phyloP scores from a whole-genome alignment of 2,113 vertebrate genomes.

The Dicrurus megarhynchus region DNA sequence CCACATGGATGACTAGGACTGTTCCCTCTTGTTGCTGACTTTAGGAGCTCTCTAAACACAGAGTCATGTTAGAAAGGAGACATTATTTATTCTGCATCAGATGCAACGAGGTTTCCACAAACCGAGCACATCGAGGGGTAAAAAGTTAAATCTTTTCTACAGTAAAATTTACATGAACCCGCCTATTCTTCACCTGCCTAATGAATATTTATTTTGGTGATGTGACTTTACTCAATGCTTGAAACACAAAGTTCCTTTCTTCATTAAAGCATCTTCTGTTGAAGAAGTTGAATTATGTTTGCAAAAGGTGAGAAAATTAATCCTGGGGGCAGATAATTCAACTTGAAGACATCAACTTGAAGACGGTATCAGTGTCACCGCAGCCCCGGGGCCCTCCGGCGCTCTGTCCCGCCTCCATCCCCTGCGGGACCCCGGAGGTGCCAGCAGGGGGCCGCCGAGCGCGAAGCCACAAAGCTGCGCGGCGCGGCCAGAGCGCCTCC shows the following conservation, averaged over 20 bases:
- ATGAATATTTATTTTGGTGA: background rate
- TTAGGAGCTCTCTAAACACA: background rate
- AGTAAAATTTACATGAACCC: background rate
- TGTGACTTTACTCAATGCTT: background rate
- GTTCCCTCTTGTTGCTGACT: background rate
- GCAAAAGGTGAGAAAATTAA: background rate
- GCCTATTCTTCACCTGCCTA: background rate
- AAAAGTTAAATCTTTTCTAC: background rate
- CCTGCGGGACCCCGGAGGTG: fast-evolving
- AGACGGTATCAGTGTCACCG: fast-evolving
- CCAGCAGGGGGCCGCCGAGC: background rate
- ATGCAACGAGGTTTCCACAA: background rate
- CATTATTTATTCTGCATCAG: background rate
- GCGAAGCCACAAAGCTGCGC: background rate
- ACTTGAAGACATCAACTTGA: background rate
- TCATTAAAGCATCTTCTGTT: background rate
- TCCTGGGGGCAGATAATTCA: background rate
- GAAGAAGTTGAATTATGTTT: background rate
- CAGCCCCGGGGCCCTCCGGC: fast-evolving
- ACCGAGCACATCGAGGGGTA: background rate
- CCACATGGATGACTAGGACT: background rate
- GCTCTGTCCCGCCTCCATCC: fast-evolving
- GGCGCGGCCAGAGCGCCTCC: background rate
- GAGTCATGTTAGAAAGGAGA: background rate
- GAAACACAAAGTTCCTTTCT: background rate